Evolutionary conservation across 2,888 invertebrate species (phyloP), one percentile per base, ranked within the genome.

Genomic region (Coelopa pilipes): DNA sequence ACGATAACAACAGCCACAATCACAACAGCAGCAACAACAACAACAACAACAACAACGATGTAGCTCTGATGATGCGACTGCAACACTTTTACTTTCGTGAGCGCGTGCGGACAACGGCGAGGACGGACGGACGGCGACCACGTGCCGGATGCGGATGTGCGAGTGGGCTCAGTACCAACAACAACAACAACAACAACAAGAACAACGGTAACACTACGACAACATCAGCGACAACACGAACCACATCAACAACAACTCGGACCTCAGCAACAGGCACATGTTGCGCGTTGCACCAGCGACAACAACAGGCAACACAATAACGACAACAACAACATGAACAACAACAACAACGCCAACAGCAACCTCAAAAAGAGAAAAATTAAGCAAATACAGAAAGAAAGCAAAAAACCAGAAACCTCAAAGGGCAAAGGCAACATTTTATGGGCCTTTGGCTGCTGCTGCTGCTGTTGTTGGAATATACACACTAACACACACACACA

Each of bases 361-460:
- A 60, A 17, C 13, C 59, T 2, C 34, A 34, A 34, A 2, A 34
- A 34, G 4, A 34, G 2, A 34, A 34, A 4, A 34, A 34, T n/a
- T n/a, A n/a, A n/a, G n/a, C 34, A 34, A 34, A 2, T 7, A 34
- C 34, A 34, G 4, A 34, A 34, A 34, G 66, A 78, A 80, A 80
- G 75, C 76, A 79, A 77, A 78, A 63, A 75, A 78, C 72, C 76
- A 77, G 75, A 34, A 34, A 34, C 34, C 34, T 34, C 34, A 34
- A 34, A 34, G 34, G 2, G 34, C 34, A 34, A 34, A 34, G 7
- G 34, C 34, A 4, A 34, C 34, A 34, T 34, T 34, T 34, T 34
- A 34, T 34, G 34, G 34, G 34, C 34, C 34, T 34, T 34, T 50
- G 68, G 75, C 72, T 72, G 69, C 49, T 50, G 66, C 21, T 21